Base-by-base conservation (phyloP, 2,888 invertebrate genomes). In the Rhamphomyia laevipes region DNA sequence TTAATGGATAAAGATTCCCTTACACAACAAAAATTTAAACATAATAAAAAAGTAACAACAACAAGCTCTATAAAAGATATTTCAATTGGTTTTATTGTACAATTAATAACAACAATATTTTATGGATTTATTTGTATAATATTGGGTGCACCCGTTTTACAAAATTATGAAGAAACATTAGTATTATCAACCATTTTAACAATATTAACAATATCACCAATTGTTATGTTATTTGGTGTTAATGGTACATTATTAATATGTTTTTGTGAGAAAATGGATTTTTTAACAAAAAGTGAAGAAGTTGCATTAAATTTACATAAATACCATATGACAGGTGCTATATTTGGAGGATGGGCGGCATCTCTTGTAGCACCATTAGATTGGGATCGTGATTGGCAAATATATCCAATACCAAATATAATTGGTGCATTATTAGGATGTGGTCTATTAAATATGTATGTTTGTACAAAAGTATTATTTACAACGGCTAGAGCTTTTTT, bases 381-480 rank as follows among this genome's bases (percentile, higher is more conserved):
- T 64, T 91, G 91, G 91, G 85, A 89, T 61, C 74, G 81, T 52
- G 82, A 84, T 12, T 91, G 89, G 87, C 89, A 90, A 73, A 51
- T 59, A 0, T 83, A 83, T 78, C 83, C 83, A 1, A 77, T 81
- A 59, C 79, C 83, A 4, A 82, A 82, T 60, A 72, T 77, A 21
- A 66, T 77, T 33, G 82, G 82, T 7, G 77, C 80, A 1, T 59
- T 83, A 4, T 53, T 75, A 43, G 82, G 82, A 12, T 77, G 73
- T 58, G 71, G 73, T 31, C 47, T 73, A 30, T 73, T 73, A 4
- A 74, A 77, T 56, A 70, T 76, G 7, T 67, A 65, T 48, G 63
- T 63, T 3, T 69, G 69, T 44, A 63, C 65, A 5, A 66, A 65
- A 47, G 63, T 69, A 6, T 50, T 69, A 4, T 65, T 65, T 37